Percentiles rank a stretch among this genome's conserved stretches.
Conservation (phyloP, 2,797 vertebrate genomes). For the Helostoma temminkii region DNA sequence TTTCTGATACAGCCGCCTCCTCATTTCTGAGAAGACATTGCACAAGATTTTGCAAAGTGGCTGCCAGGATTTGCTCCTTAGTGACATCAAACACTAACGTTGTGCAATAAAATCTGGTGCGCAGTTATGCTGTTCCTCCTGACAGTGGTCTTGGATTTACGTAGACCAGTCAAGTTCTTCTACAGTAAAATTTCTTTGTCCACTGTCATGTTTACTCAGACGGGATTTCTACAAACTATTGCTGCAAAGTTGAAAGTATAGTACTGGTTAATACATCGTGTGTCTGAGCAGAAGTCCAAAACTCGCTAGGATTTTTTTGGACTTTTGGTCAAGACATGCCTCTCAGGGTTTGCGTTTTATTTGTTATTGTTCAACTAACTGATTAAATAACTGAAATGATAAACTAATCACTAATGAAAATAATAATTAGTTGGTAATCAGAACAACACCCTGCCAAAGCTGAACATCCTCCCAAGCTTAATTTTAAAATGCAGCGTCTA, state of each 20-base stretch:
- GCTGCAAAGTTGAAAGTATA: too few species aligned
- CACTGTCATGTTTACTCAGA: too few species aligned
- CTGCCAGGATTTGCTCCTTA: slow-evolving; percentile 1
- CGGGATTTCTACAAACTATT: too few species aligned
- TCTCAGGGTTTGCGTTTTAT: too few species aligned
- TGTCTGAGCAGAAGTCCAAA: too few species aligned
- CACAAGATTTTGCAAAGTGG: neutral
- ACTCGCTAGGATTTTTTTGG: too few species aligned
- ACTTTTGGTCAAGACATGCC: too few species aligned
- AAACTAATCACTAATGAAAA: neutral
- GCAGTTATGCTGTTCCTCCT: slow-evolving; percentile 1
- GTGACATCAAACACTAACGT: neutral
- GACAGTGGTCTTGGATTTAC: neutral
- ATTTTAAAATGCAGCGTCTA: neutral
- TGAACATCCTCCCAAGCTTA: neutral
- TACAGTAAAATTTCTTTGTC: neutral
- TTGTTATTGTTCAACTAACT: neutral
- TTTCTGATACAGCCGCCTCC: neutral
- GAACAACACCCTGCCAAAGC: neutral
- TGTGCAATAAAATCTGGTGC: neutral
- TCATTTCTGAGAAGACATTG: too few species aligned
- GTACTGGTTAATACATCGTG: too few species aligned
- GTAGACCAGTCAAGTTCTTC: neutral
- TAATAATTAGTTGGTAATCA: neutral
- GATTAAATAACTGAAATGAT: neutral